Base-by-base conservation (phyloP, 2,888 invertebrate genomes). In the Siphlonurus alternatus region DNA sequence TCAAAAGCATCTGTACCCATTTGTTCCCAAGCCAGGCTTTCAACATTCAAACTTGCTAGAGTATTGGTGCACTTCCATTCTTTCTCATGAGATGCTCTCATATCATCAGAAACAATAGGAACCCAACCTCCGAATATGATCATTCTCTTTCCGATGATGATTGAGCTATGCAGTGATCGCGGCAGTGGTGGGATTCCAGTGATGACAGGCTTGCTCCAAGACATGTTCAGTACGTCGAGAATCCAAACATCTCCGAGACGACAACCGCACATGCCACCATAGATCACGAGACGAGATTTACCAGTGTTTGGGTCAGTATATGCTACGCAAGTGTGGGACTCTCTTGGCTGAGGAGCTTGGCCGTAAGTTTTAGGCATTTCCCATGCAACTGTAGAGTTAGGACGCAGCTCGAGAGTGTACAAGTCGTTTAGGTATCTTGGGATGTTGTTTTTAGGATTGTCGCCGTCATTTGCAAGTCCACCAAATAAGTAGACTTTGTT, bases 121-220 rank as follows among this genome's bases (percentile, higher is more conserved):
- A 98, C 97, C 99, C 99, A 99, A n/a, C 99, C 99, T n/a, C 99
- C 99, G 74, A 98, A 99, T 1, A 99, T 89, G 76, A 91, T 98
- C 98, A 99, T 98, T 72, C 90, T 85, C 72, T 92, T 88, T 5
- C 93, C 93, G 63, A 99, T 93, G 66, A 98, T 83, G 15, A 95
- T 97, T 5, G 99, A 91, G 53, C 96, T 95, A 76, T 99, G 99
- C 1, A 99, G 81, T 61, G 97, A 98, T 66, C 99, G 83, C 0
- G 99, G 98, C 56, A 97, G 76, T 0, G 98, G 98, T 2, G 90
- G 84, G 24, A 86, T 83, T 0, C 98, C 98, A 38, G 86, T 83
- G 0, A 96, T 85, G 62, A 83, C 80, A 0, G 97, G 96, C 70
- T 92, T 88, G 61, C 87, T 88, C 97, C 98, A 98, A 24, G 89